A percentile compares a stretch with the other conserved stretches of the same genome.
Conservation (phyloP, 2,797 vertebrate species). For the Ptychobarbus kaznakovi region DNA sequence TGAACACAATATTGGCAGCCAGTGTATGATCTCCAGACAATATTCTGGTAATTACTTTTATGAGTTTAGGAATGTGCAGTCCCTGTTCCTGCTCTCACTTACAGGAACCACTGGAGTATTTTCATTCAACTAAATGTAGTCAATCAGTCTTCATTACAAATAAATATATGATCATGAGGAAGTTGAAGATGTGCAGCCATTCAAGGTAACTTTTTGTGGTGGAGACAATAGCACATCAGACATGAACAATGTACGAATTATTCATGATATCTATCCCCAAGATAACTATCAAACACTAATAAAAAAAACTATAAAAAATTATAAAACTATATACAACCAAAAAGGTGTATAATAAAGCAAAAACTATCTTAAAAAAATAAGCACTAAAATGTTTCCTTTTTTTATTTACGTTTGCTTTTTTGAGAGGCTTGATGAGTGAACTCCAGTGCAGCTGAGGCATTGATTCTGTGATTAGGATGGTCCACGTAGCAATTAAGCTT, state of each 20-base stretch:
- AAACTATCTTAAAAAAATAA: background rate
- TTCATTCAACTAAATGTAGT: background rate
- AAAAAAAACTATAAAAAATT: background rate
- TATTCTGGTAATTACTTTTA: slow-evolving; percentile 41
- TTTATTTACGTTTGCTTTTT: background rate
- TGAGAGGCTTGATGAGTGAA: background rate
- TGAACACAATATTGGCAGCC: background rate
- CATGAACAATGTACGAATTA: background rate
- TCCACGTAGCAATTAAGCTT: slow-evolving; percentile 31
- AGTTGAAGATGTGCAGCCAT: background rate
- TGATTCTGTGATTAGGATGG: slow-evolving; percentile 10
- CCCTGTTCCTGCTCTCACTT: background rate
- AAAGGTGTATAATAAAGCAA: no score
- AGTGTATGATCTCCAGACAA: background rate
- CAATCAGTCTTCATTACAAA: background rate
- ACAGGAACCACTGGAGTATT: background rate
- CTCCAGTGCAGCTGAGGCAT: background rate
- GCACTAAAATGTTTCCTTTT: background rate
- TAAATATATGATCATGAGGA: background rate
- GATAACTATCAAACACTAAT: background rate
- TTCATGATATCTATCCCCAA: background rate
- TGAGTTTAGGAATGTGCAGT: slow-evolving; percentile 4
- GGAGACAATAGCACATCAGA: background rate
- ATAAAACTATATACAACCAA: no score
- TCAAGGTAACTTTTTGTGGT: background rate